A percentile compares a stretch with the other conserved stretches of the same genome.
These are phyloP conservation scores for Pogonognathellus flavescens DNA, from an alignment of 1,140 invertebrate genomes.

Conservation along the genomic window DNA sequence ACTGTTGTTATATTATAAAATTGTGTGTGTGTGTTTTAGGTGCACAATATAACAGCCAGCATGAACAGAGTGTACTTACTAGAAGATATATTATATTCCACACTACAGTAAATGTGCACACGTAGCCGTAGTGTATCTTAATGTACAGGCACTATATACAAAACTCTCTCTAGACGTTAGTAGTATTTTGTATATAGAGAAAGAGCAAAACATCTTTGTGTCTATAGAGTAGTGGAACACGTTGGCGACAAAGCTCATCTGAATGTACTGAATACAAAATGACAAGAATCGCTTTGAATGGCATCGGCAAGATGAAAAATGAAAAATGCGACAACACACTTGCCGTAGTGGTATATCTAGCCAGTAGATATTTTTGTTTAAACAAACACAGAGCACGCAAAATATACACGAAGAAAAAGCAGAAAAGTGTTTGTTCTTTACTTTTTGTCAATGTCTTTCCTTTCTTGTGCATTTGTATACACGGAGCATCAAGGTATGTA, in stretches of 20 bases:
- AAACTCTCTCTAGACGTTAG: too few species aligned
- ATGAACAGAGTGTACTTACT: too few species aligned
- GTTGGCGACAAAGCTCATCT: not conserved
- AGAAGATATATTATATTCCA: too few species aligned
- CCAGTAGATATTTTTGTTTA: too few species aligned
- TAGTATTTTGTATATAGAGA: too few species aligned
- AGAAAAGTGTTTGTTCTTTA: not conserved
- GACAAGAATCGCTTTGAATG: slow-evolving; percentile 19
- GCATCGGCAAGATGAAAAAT: slow-evolving; percentile 32
- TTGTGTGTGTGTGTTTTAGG: not conserved
- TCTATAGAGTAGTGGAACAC: too few species aligned
- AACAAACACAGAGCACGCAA: not conserved
- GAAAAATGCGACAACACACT: not conserved
- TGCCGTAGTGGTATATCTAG: too few species aligned
- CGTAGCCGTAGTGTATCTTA: not conserved
- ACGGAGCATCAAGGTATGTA: too few species aligned
- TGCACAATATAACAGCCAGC: not conserved
- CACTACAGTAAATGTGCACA: not conserved
- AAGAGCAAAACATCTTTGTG: too few species aligned
- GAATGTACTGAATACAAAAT: slow-evolving; percentile 23
- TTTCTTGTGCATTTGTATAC: too few species aligned
- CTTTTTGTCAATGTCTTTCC: not conserved
- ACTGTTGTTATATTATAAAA: slow-evolving; percentile 10
- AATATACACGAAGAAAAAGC: not conserved
- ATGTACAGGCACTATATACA: too few species aligned